phyloP scores from a whole-genome alignment of 2,797 vertebrate species.

The Ceyx erithaca region DNA sequence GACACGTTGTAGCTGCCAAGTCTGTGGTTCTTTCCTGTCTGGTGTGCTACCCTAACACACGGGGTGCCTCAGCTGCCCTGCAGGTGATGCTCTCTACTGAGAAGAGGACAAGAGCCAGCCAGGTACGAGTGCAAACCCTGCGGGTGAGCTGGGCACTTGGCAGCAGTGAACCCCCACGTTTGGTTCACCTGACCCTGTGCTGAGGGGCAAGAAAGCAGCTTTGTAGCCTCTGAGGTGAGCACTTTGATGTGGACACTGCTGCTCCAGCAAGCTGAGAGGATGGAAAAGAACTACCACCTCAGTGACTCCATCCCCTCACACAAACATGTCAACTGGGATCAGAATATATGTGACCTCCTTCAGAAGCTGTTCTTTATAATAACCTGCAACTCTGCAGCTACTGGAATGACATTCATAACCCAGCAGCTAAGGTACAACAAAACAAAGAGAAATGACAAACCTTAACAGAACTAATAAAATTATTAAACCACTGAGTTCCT shows the following conservation, averaged over 20 bases:
- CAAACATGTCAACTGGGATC: not conserved
- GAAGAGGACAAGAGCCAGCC: not conserved
- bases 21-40: not conserved
- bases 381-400: not conserved
- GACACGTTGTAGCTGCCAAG: not conserved
- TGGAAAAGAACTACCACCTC: not conserved
- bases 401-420: not conserved
- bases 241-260: not conserved
- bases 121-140: not conserved
- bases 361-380: not conserved
- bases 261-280: not conserved
- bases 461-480: not conserved
- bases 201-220: not conserved
- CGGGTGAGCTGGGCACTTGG: accelerated
- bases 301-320: not conserved
- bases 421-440: not conserved
- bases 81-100: not conserved
- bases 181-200: not conserved
- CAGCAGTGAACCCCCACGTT: not conserved
- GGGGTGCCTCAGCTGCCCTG: not conserved
- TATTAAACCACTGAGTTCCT: not conserved
- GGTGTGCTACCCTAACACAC: not conserved
- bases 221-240: not conserved
- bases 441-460: not conserved
- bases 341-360: not conserved